A percentile compares a stretch with the other conserved stretches of the same genome.
Evolutionary conservation across 2,797 vertebrate species (phyloP).

Genomic region (Oreochromis grahami): DNA sequence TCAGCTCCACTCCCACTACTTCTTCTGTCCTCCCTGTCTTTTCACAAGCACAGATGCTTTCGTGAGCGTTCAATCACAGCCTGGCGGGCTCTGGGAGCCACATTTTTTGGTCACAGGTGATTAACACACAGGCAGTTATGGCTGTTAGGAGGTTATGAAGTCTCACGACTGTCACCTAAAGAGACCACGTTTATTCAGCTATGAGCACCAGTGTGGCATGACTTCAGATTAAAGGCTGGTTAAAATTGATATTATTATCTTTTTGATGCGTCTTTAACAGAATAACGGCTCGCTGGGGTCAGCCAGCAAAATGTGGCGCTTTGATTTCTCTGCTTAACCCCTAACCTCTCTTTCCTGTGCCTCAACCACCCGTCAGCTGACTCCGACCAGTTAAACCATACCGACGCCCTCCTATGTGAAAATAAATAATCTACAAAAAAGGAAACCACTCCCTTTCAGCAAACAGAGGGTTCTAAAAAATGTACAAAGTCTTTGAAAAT

Average conservation of each 20-base stretch:
- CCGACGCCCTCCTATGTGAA: slow-evolving; percentile 67
- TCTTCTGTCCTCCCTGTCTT: neutral
- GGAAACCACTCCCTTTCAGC: slow-evolving; percentile 57
- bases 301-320: slow-evolving; percentile 18
- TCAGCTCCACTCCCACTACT: slow-evolving; percentile 47
- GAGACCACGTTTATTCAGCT: slow-evolving; percentile 44
- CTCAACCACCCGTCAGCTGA: slow-evolving; percentile 2
- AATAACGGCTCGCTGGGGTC: neutral
- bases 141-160: slow-evolving; percentile 15
- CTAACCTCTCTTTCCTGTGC: neutral
- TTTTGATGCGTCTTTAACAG: slow-evolving; percentile 19
- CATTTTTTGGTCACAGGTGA: slow-evolving; percentile 57
- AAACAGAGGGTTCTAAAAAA: slow-evolving; percentile 72
- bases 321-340: neutral
- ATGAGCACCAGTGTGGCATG: neutral
- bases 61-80: slow-evolving; percentile 24
- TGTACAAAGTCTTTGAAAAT: slow-evolving; percentile 80
- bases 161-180: slow-evolving; percentile 21
- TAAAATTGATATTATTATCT: slow-evolving; percentile 28
- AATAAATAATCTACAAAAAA: slow-evolving; percentile 80
- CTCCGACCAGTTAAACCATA: neutral
- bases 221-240: slow-evolving; percentile 18
- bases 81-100: slow-evolving; percentile 9
- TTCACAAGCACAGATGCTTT: slow-evolving; percentile 29
- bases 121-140: slow-evolving; percentile 42